These are phyloP conservation scores for Zaprionus obscuricornis DNA, from an alignment of 2,888 invertebrate species.

Conservation along the genomic window DNA sequence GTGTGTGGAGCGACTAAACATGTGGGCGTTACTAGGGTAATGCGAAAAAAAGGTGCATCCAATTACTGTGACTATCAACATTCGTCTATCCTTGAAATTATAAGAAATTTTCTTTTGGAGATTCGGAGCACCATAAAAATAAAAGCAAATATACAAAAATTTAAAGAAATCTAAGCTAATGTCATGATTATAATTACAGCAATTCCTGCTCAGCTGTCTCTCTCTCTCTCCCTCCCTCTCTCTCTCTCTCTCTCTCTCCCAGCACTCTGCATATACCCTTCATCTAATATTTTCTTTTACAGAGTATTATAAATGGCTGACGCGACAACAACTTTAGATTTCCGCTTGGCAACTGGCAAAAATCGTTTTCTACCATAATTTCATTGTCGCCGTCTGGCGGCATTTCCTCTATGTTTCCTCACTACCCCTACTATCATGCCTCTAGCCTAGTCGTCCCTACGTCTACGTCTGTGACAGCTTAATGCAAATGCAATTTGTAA, in stretches of 20 bases:
- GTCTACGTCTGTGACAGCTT: slow-evolving; percentile 10
- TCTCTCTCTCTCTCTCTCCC: too few relatives aligned
- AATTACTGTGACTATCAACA: too few relatives aligned
- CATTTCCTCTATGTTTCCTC: slow-evolving; percentile 22
- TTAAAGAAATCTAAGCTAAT: too few relatives aligned
- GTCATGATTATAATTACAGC: too few relatives aligned
- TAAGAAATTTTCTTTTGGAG: too few relatives aligned
- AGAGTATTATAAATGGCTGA: slow-evolving; percentile 17
- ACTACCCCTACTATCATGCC: background rate
- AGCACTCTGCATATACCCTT: background rate
- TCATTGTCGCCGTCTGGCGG: slow-evolving; percentile 50
- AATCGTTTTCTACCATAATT: slow-evolving; percentile 51
- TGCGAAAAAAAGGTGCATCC: slow-evolving; percentile 8
- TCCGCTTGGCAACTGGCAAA: slow-evolving; percentile 24
- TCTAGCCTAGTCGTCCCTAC: background rate
- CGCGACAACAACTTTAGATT: slow-evolving; percentile 12
- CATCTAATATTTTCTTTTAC: background rate
- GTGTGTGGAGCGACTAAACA: slow-evolving; percentile 24
- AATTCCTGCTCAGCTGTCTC: too few relatives aligned
- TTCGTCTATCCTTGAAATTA: too few relatives aligned
- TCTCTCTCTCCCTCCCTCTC: too few relatives aligned
- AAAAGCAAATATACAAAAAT: too few relatives aligned
- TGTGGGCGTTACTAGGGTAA: slow-evolving; percentile 70
- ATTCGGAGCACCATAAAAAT: too few relatives aligned
- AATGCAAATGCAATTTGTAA: slow-evolving; percentile 48